A percentile compares a stretch with the other conserved stretches of the same genome.
Conservation (phyloP, 2,797 vertebrate genomes). For the Sciurus vulgaris region DNA sequence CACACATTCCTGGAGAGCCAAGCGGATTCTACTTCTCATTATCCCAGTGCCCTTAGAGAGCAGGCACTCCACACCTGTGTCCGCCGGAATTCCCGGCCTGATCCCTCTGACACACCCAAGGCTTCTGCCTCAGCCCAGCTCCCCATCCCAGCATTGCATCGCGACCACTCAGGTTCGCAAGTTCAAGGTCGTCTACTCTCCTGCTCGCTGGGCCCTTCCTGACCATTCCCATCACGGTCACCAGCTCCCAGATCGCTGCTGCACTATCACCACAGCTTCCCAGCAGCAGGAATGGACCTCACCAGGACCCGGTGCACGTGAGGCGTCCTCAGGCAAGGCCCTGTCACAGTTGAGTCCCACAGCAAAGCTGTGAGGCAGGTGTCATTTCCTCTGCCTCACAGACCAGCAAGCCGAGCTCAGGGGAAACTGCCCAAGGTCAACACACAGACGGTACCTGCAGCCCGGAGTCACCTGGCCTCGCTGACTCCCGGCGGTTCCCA, state of each 20-base stretch:
- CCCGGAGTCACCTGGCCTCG: not conserved
- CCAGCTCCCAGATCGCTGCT: not conserved
- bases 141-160: not conserved
- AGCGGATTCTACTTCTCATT: not conserved
- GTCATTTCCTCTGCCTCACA: constrained; percentile 8
- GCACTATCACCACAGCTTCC: not conserved
- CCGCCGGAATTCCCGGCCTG: not conserved
- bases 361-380: not conserved
- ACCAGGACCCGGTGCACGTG: too few relatives aligned
- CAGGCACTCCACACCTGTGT: not conserved
- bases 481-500: not conserved
- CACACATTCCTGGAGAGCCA: not conserved
- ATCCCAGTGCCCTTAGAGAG: not conserved
- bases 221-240: not conserved
- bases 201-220: not conserved
- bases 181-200: not conserved
- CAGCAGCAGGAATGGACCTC: not conserved
- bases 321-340: too few relatives aligned
- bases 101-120: not conserved
- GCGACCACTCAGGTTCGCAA: not conserved
- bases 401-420: not conserved
- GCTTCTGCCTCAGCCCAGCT: not conserved
- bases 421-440: not conserved
- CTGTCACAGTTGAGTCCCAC: not conserved
- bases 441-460: not conserved